Base-by-base conservation (phyloP, 1,140 invertebrate species). In the Cyphomyrmex costatus region DNA sequence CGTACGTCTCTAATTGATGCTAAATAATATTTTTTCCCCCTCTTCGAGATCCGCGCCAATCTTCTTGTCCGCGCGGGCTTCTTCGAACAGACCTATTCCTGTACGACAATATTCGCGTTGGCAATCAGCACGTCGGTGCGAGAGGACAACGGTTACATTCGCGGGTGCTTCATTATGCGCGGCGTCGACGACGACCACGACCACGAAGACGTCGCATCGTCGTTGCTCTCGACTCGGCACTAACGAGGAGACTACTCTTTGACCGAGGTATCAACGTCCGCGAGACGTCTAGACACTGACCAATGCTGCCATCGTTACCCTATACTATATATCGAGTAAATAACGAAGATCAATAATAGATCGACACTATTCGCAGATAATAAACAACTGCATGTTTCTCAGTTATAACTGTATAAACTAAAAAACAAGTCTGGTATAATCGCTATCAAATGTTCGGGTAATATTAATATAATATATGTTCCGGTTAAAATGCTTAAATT, bases 21-120 rank as follows among this genome's bases (percentile, higher is more conserved):
- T 93, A 93, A 94, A 90, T 92, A 91, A 93, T 91, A 1, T 92
- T 94, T 93, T 93, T 94, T 86, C 56, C 66, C 66, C 51, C 30
- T 56, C 12, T 76, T n/a, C 36, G 24, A 24, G 63, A 49, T 53
- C 30, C 19, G 56, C 49, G 66, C 49, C 84, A 68, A 90, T 87
- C 30, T 42, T 30, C 0, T 46, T 51, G 71, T 80, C 42, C 53
- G 30, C 66, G 56, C 77, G 71, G 80, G 86, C 79, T 90, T 92
- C 89, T 71, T 58, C 89, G 90, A 92, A 94, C 92, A 94, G 76
- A 91, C 79, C 88, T 74, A 86, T 88, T 90, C 84, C 90, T 92
- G 92, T 94, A 80, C 76, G 90, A 92, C 93, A 92, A 93, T 92
- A 93, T 93, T 93, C 93, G 89, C 90, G 86, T 80, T 79, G 90